These are phyloP conservation scores for Pachydiplax longipennis DNA, from an alignment of 2,888 invertebrate species.

Conservation along the genomic window DNA sequence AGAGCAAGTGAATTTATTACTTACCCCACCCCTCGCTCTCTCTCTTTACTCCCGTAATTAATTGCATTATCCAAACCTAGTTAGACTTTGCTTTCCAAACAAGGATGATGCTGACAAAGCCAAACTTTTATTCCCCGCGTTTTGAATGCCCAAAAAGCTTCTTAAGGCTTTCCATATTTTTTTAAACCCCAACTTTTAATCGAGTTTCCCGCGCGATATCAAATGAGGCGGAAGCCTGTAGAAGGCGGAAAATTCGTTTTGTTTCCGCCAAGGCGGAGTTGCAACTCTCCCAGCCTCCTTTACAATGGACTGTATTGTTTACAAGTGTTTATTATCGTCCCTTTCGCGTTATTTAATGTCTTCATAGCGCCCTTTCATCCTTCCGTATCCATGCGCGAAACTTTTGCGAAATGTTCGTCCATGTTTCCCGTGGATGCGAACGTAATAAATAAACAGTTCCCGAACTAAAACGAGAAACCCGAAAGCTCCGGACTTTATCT, in stretches of 20 bases:
- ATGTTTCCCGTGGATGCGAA: background rate
- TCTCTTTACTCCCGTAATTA: background rate
- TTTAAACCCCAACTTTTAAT: constrained; percentile 29
- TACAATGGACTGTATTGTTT: background rate
- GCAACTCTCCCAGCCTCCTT: background rate
- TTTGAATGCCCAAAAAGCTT: constrained; percentile 31
- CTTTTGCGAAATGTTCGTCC: background rate
- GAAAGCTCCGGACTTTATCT: background rate
- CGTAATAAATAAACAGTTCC: background rate
- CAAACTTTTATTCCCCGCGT: constrained; percentile 8
- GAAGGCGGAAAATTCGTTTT: constrained; percentile 31
- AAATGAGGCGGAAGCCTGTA: constrained; percentile 13
- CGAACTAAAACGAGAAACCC: background rate
- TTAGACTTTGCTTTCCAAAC: constrained; percentile 38
- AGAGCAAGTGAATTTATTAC: background rate
- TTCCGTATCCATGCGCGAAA: background rate
- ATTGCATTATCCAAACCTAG: constrained; percentile 31
- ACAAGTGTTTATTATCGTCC: background rate
- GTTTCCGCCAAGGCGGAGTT: background rate
- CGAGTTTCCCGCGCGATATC: constrained; percentile 28
- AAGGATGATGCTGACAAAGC: constrained; percentile 29
- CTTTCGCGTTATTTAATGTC: background rate
- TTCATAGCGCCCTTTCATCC: background rate
- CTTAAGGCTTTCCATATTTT: constrained; percentile 32
- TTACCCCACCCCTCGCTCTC: background rate